Evolutionary conservation across 2,113 vertebrate species (phyloP).

Genomic region (Corythornis vintsioides): DNA sequence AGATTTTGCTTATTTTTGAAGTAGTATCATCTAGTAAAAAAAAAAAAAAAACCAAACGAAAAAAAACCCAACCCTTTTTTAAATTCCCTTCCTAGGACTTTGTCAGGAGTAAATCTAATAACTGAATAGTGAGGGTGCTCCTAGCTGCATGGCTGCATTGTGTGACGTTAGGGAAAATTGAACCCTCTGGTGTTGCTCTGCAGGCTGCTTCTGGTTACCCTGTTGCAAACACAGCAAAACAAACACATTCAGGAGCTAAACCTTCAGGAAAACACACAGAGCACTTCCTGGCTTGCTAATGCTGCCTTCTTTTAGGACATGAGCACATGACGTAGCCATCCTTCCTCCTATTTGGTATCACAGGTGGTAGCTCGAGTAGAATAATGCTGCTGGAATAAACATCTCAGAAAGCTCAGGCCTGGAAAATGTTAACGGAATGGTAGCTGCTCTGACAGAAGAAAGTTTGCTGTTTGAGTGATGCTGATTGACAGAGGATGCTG

Average conservation of each 20-base stretch:
- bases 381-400: background rate
- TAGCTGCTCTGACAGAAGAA: background rate
- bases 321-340: background rate
- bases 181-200: background rate
- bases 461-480: background rate
- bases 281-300: background rate
- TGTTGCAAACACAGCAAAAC: background rate
- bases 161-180: accelerated
- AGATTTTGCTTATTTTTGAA: background rate
- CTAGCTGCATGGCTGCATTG: background rate
- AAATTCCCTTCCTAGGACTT: background rate
- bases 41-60: too few relatives aligned
- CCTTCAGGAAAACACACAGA: background rate
- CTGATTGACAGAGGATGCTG: background rate
- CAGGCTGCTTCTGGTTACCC: background rate
- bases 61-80: background rate
- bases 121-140: background rate
- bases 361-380: background rate
- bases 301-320: background rate
- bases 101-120: background rate
- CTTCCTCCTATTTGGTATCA: background rate
- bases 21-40: background rate
- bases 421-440: background rate
- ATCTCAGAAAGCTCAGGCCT: background rate
- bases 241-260: background rate